Percentiles rank a stretch among this genome's conserved stretches.
Conservation (phyloP, 2,888 invertebrate species). For the Monoplex corrugatus region DNA sequence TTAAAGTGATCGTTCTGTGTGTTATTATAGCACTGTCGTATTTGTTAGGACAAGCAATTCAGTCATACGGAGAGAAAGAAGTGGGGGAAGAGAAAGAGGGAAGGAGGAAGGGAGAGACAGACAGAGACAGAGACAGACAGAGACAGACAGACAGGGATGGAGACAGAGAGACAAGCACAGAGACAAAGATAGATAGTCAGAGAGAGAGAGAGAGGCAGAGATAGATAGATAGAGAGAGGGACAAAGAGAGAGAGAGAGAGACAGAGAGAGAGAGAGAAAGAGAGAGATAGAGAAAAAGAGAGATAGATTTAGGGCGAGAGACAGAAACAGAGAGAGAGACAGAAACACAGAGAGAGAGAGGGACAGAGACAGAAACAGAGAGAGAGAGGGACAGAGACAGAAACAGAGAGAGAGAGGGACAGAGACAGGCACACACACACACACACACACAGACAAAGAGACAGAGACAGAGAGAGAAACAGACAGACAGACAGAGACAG, state of each 20-base stretch:
- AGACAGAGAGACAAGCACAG: neutral
- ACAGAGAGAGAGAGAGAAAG: neutral
- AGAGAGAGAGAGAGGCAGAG: neutral
- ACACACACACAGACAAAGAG: neutral
- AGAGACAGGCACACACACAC: neutral
- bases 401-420: neutral
- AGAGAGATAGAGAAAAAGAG: neutral
- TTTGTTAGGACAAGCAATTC: too few species aligned
- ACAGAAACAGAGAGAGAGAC: neutral
- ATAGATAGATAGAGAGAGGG: neutral
- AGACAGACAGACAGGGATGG: conserved; percentile 1
- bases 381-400: neutral
- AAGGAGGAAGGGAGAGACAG: neutral
- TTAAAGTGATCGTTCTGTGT: neutral
- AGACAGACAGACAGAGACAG: neutral
- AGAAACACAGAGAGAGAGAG: neutral
- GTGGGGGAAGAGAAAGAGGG: neutral
- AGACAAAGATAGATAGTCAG: neutral
- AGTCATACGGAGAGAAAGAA: neutral
- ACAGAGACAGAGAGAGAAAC: neutral
- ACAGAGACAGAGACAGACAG: neutral
- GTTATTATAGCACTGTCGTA: too few species aligned
- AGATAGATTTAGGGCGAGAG: neutral
- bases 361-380: neutral
- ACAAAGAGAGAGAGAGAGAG: neutral